A percentile compares a stretch with the other conserved stretches of the same genome.
phyloP scores from a whole-genome alignment of 2,113 vertebrate species.

The Lophochroa leadbeateri region DNA sequence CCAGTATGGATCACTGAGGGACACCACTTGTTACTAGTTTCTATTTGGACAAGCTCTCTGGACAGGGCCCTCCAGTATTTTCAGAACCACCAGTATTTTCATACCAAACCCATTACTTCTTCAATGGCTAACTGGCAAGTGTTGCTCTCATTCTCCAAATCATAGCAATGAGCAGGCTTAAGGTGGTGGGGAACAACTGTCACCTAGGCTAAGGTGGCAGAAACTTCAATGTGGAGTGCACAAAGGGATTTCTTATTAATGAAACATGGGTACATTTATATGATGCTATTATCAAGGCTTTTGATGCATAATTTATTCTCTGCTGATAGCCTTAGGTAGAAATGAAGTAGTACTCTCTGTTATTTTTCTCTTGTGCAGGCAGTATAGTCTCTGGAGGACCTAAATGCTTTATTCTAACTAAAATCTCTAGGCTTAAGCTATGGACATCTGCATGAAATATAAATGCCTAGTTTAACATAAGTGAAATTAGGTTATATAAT shows the following conservation, averaged over 20 bases:
- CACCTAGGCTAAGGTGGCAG: not conserved
- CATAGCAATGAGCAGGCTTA: not conserved
- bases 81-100: not conserved
- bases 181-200: not conserved
- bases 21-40: not conserved
- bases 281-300: not conserved
- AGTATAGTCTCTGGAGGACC: not conserved
- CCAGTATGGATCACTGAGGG: not conserved
- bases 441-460: conserved; percentile 14
- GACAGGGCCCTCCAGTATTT: rapidly evolving
- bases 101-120: rapidly evolving
- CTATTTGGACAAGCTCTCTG: not conserved
- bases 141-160: not conserved
- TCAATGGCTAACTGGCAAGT: not conserved
- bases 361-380: not conserved
- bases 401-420: not conserved
- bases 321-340: not conserved
- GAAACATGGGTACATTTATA: not conserved
- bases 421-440: not conserved
- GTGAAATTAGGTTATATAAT: conserved; percentile 29
- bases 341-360: not conserved
- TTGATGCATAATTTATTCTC: not conserved
- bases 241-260: not conserved
- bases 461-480: conserved; percentile 16
- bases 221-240: not conserved